Evolutionary conservation across 1,140 invertebrate genomes (phyloP).

Genomic region (Proales similis): DNA sequence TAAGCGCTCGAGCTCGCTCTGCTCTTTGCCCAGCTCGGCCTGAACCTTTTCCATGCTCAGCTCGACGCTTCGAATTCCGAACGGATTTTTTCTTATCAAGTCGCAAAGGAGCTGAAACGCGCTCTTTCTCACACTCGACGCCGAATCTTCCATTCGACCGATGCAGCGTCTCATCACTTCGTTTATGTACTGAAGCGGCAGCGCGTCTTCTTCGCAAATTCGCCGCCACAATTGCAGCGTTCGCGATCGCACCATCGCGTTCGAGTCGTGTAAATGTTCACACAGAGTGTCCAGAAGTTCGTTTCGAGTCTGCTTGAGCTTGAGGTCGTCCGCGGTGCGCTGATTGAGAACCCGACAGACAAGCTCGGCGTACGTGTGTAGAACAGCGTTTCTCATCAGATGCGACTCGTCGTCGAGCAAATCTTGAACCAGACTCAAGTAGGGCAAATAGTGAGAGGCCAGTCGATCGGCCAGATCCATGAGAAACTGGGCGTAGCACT

Average conservation of each 20-base stretch:
- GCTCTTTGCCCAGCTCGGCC: conserved; percentile 47
- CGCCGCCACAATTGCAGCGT: conserved; percentile 68
- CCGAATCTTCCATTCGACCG: conserved; percentile 14
- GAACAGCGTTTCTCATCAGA: conserved; percentile 67
- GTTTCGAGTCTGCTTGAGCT: conserved; percentile 60
- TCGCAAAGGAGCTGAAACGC: conserved; percentile 33
- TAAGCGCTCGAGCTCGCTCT: conserved; percentile 47
- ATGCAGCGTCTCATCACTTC: conserved; percentile 31
- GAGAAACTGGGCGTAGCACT: conserved; percentile 63
- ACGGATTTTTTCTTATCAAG: conserved; percentile 24
- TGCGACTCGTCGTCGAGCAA: conserved; percentile 65
- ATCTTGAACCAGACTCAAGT: conserved; percentile 57
- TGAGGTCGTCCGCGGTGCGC: conserved; percentile 60
- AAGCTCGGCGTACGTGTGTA: conserved; percentile 69
- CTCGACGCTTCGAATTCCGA: conserved; percentile 41
- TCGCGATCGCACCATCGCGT: conserved; percentile 70
- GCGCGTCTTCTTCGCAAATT: conserved; percentile 62
- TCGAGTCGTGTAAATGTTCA: conserved; percentile 72
- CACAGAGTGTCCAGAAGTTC: conserved; percentile 66
- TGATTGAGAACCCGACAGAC: conserved; percentile 63
- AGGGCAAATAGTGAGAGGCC: conserved; percentile 62
- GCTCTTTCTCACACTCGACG: conserved; percentile 37
- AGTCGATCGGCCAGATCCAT: conserved; percentile 62
- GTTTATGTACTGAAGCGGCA: conserved; percentile 16
- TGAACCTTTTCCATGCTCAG: conserved; percentile 47